A percentile compares a stretch with the other conserved stretches of the same genome.
Conservation (phyloP, 2,888 invertebrate species). For the Synergus japonicus region DNA sequence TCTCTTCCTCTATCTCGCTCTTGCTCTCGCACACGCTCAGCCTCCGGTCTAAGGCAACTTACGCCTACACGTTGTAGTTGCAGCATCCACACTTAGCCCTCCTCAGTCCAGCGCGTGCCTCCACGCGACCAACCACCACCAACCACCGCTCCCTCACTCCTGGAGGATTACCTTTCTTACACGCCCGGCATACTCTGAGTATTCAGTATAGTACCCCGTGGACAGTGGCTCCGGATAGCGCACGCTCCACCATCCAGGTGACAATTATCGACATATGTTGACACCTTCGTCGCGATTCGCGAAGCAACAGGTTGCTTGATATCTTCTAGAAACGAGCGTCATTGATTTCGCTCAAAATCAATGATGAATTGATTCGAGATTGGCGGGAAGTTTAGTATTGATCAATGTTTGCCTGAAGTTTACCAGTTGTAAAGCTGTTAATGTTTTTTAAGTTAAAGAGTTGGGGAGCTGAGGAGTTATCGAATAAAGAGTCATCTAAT, state of each 20-base stretch:
- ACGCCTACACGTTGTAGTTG: conserved; percentile 75
- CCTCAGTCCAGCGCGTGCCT: conserved; percentile 77
- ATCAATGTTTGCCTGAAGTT: not conserved
- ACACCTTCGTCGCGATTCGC: conserved; percentile 22
- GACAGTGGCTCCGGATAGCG: conserved; percentile 51
- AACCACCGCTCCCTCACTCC: conserved; percentile 64
- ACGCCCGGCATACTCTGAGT: conserved; percentile 50
- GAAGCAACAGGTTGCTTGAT: conserved; percentile 3
- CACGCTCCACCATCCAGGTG: conserved; percentile 30
- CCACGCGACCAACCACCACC: conserved; percentile 77
- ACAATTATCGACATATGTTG: conserved; percentile 14
- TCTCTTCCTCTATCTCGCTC: conserved; percentile 49
- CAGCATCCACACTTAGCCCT: conserved; percentile 76
- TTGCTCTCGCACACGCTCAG: conserved; percentile 52
- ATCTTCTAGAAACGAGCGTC: not conserved
- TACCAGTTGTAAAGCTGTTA: not conserved
- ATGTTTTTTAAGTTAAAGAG: no score
- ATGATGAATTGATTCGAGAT: not conserved
- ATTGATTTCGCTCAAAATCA: not conserved
- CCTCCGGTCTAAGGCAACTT: conserved; percentile 68
- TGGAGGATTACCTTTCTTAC: conserved; percentile 56
- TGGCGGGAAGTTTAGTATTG: not conserved
- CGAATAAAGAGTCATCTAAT: not conserved
- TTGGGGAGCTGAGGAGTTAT: not conserved
- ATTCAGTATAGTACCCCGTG: conserved; percentile 52